These are phyloP conservation scores for Microctonus brassicae DNA, from an alignment of 2,888 invertebrate species.

Conservation along the genomic window DNA sequence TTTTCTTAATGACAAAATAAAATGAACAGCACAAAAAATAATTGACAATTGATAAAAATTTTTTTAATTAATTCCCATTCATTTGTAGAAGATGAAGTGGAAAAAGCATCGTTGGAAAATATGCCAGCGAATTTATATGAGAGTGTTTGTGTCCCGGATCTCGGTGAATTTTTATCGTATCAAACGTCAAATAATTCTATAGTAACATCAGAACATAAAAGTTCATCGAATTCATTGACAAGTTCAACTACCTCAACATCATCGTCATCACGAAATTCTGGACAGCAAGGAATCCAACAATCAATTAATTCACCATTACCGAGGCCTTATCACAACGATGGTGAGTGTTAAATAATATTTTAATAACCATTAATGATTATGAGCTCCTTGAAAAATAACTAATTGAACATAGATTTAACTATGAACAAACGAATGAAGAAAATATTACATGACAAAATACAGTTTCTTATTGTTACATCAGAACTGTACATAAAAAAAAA, in stretches of 20 bases:
- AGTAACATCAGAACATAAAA: slow-evolving; percentile 51
- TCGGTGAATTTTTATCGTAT: slow-evolving; percentile 78
- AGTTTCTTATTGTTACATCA: slow-evolving; percentile 67
- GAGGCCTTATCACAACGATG: slow-evolving; percentile 65
- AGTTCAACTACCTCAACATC: slow-evolving; percentile 62
- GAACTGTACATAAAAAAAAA: slow-evolving; percentile 48
- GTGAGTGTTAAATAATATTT: slow-evolving; percentile 52
- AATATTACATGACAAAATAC: slow-evolving; percentile 24
- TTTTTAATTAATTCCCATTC: neutral
- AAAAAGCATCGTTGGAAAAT: slow-evolving; percentile 80
- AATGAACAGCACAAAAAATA: neutral
- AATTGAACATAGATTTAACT: too few relatives aligned
- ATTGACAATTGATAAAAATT: neutral
- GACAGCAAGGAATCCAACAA: slow-evolving; percentile 38
- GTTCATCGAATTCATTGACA: slow-evolving; percentile 60
- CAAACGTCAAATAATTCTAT: slow-evolving; percentile 52
- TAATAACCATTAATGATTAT: too few relatives aligned
- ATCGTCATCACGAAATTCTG: slow-evolving; percentile 44
- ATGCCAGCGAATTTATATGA: slow-evolving; percentile 84
- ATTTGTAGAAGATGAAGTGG: slow-evolving; percentile 81
- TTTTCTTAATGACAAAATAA: slow-evolving; percentile 6
- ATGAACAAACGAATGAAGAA: slow-evolving; percentile 61
- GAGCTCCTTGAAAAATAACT: too few relatives aligned
- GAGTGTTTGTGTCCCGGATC: slow-evolving; percentile 84
- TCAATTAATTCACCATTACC: slow-evolving; percentile 47